These are phyloP conservation scores for Anas bahamensis DNA, from an alignment of 2,797 vertebrate genomes.

Conservation along the genomic window DNA sequence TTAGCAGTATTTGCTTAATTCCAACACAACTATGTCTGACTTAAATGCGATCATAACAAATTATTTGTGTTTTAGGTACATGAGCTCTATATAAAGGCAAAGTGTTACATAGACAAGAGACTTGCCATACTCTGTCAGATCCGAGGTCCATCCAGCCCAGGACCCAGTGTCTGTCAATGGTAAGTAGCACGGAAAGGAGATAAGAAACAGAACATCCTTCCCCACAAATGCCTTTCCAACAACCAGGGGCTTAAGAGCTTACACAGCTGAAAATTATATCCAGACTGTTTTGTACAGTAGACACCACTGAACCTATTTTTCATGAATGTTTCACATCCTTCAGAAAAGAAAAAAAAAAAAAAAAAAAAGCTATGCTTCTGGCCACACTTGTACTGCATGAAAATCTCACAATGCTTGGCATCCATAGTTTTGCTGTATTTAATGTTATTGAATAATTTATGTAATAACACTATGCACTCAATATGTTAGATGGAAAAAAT, in stretches of 20 bases:
- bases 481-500: background rate
- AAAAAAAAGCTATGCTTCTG: background rate
- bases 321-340: background rate
- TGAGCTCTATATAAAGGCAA: background rate
- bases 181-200: conserved; percentile 1
- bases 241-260: background rate
- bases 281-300: background rate
- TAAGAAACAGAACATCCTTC: conserved; percentile 27
- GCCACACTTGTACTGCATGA: background rate
- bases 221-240: background rate
- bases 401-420: background rate
- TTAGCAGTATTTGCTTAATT: background rate
- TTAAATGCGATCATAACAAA: background rate
- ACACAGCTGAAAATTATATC: background rate
- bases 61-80: background rate
- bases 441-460: background rate
- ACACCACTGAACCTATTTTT: background rate
- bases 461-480: background rate
- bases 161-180: background rate
- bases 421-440: background rate
- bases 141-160: background rate
- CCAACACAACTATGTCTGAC: background rate
- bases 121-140: background rate
- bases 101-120: background rate
- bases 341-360: background rate